Evolutionary conservation across 2,888 invertebrate genomes (phyloP).

Genomic region (Plutella xylostella): DNA sequence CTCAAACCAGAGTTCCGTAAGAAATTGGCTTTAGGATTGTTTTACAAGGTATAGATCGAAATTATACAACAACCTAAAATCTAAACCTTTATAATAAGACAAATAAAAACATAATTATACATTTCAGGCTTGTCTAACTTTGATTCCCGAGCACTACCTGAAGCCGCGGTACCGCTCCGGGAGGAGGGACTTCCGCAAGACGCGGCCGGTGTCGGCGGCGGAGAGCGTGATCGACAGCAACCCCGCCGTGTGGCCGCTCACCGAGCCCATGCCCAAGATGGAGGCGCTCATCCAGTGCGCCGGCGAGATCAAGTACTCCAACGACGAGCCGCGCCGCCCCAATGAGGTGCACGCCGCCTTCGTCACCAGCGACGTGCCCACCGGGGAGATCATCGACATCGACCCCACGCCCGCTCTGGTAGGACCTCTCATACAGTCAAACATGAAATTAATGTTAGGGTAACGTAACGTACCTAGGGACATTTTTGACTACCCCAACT

Average conservation of each 20-base stretch:
- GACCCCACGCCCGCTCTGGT: constrained; percentile 75
- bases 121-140: constrained; percentile 59
- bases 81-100: not conserved
- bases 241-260: constrained; percentile 73
- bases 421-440: constrained; percentile 17
- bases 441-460: not conserved
- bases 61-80: not conserved
- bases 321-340: constrained; percentile 68
- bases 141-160: constrained; percentile 54
- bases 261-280: constrained; percentile 73
- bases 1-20: constrained; percentile 71
- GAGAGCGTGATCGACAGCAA: constrained; percentile 74
- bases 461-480: not conserved
- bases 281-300: constrained; percentile 59
- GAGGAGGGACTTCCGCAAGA: constrained; percentile 46
- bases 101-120: not conserved
- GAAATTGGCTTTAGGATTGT: constrained; percentile 70
- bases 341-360: constrained; percentile 78
- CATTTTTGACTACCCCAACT: not conserved
- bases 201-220: constrained; percentile 71
- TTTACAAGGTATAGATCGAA: constrained; percentile 71
- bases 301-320: constrained; percentile 72
- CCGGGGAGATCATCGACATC: constrained; percentile 69
- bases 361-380: constrained; percentile 63
- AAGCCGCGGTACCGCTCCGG: constrained; percentile 64